Evolutionary conservation across 2,113 vertebrate genomes (phyloP).

Genomic region (Daboia siamensis): DNA sequence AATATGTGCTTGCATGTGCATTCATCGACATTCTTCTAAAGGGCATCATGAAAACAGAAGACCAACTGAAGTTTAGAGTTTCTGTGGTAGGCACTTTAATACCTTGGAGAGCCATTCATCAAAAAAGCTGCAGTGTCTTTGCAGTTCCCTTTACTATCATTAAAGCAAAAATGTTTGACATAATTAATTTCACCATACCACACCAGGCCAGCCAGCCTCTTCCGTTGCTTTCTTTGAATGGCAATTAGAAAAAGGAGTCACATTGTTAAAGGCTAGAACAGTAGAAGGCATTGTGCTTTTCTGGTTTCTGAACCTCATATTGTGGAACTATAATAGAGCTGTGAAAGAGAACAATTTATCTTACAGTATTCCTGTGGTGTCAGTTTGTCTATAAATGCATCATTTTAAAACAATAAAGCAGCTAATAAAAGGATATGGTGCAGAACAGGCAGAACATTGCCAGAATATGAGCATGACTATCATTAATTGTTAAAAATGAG

Average conservation of each 20-base stretch:
- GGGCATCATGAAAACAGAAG: slow-evolving; percentile 29
- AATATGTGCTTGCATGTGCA: slow-evolving; percentile 30
- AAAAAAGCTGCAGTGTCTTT: slow-evolving; percentile 41
- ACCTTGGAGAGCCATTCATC: background rate
- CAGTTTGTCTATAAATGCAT: slow-evolving; percentile 20
- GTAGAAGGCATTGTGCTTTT: background rate
- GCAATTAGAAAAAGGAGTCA: fast-evolving
- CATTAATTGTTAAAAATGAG: background rate
- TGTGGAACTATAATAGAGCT: background rate
- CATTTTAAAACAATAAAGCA: background rate
- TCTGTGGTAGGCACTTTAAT: background rate
- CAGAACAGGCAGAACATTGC: fast-evolving
- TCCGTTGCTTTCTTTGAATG: slow-evolving; percentile 3
- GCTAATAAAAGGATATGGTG: background rate
- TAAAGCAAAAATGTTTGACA: slow-evolving; percentile 31
- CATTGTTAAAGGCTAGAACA: slow-evolving; percentile 15
- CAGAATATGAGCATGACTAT: background rate
- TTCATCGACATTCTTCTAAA: slow-evolving; percentile 29
- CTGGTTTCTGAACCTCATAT: background rate
- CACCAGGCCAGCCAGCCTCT: background rate
- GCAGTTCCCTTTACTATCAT: background rate
- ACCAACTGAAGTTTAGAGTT: slow-evolving; percentile 17
- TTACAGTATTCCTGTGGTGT: background rate
- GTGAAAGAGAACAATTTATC: slow-evolving; percentile 17
- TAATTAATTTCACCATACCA: background rate